Conservation (phyloP, 2,888 invertebrate species). For the Punctoribates punctum region DNA sequence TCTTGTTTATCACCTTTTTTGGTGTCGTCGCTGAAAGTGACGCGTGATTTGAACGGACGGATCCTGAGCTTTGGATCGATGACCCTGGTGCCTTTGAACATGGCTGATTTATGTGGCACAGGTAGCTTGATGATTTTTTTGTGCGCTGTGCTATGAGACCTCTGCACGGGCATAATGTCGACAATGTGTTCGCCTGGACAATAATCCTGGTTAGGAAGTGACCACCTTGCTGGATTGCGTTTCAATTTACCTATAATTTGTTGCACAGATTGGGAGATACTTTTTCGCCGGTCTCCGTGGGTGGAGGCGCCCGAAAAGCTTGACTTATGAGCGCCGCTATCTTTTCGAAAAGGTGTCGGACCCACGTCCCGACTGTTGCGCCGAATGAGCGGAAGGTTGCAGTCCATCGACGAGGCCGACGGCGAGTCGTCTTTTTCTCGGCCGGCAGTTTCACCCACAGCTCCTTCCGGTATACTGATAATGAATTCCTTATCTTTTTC, state of each 20-base stretch:
- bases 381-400: slow-evolving; percentile 29
- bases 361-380: background rate
- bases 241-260: slow-evolving; percentile 12
- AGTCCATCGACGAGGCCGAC: slow-evolving; percentile 10
- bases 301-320: background rate
- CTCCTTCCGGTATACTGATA: background rate
- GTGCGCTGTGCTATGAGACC: background rate
- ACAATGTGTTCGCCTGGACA: background rate
- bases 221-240: too few relatives aligned
- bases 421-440: background rate
- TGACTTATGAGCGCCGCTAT: slow-evolving; percentile 30
- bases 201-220: too few relatives aligned
- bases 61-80: slow-evolving; percentile 38
- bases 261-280: slow-evolving; percentile 15
- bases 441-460: background rate
- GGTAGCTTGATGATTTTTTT: background rate
- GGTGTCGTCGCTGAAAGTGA: slow-evolving; percentile 42
- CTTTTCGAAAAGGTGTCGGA: slow-evolving; percentile 6
- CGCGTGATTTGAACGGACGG: slow-evolving; percentile 42
- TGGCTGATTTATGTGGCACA: background rate
- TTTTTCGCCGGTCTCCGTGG: background rate
- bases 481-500: slow-evolving; percentile 13
- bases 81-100: slow-evolving; percentile 20
- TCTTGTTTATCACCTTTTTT: slow-evolving; percentile 34
- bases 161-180: background rate